Percentiles rank a stretch among this genome's conserved stretches.
These are phyloP conservation scores for Pangasius sanitwongsei DNA, from an alignment of 2,797 vertebrate genomes.

Conservation along the genomic window DNA sequence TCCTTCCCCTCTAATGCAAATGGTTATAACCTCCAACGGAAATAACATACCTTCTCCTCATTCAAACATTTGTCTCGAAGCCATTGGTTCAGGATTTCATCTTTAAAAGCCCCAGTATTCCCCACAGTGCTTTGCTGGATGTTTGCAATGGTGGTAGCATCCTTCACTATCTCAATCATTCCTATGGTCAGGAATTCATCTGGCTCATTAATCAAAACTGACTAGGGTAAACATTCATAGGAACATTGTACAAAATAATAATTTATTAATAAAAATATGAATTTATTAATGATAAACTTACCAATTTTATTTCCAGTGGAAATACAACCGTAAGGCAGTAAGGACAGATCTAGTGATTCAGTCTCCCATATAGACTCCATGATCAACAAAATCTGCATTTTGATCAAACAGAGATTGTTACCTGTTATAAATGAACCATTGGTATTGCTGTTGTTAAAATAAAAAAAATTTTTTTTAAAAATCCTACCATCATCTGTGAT, in stretches of 20 bases:
- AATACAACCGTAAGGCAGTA: slow-evolving; percentile 96
- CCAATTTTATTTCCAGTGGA: slow-evolving; percentile 98
- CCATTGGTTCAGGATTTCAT: slow-evolving; percentile 95
- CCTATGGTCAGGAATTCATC: slow-evolving; percentile 69
- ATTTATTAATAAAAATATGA: not conserved
- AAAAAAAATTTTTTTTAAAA: no score
- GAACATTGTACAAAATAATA: not conserved
- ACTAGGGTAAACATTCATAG: not conserved
- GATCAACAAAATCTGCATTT: slow-evolving; percentile 88
- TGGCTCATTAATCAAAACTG: not conserved
- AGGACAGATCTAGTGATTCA: slow-evolving; percentile 91
- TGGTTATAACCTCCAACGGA: not conserved
- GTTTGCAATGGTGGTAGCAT: slow-evolving; percentile 96
- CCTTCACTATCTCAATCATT: slow-evolving; percentile 98
- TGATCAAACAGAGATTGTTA: not conserved
- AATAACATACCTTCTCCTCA: slow-evolving; percentile 87
- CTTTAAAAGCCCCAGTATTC: slow-evolving; percentile 96
- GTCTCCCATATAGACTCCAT: slow-evolving; percentile 99
- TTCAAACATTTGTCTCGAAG: slow-evolving; percentile 90
- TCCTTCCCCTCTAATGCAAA: slow-evolving; percentile 65
- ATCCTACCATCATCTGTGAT: not conserved
- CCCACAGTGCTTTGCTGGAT: slow-evolving; percentile 98
- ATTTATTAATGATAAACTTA: slow-evolving; percentile 54
- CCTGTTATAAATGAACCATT: not conserved
- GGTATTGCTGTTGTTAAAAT: not conserved